Evolutionary conservation across 2,113 vertebrate genomes (phyloP), one percentile per base, ranked within the genome.

Genomic region (Eulemur rufifrons): DNA sequence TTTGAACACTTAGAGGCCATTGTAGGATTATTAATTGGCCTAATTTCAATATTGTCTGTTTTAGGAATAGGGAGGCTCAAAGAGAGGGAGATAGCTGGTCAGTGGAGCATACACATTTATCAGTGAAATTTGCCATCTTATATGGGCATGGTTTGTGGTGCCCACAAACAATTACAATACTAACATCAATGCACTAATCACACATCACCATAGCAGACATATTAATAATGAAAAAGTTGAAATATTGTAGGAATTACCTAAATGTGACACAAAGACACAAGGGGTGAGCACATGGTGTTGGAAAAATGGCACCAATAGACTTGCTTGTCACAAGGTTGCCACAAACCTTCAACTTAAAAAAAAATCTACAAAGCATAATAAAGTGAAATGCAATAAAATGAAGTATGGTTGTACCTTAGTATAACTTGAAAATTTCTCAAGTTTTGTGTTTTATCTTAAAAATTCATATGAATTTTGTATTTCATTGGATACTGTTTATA

Each of bases 351-450:
- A 63, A 29, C 61, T 63, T 63, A 63, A 63, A 63, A 56, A 56
- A 61, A 63, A 63, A 29, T 63, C 61, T 63, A 11, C 27, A 5
- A 29, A 45, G 71, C 71, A 74, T 14, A 23, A 71, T 71, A 74
- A 74, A 74, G 71, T 74, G 13, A 73, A 74, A 27, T 27, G 37
- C 39, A 45, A 74, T 45, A 74, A 74, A 74, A 74, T 74, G 39
- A 74, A 27, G 25, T 74, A 45, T 74, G 71, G 25, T 7, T 91
- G 29, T 83, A 87, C 37, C n/a, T 84, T 61, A 63, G 71, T 63
- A 69, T 25, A 90, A 37, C 63, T 96, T 88, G 56, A 84, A 89
- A 84, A 42, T 88, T 42, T 85, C 69, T 92, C 56, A 92, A 96
- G 37, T 81, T 80, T 14, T 95, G 8, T 88, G 27, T 84, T 93